A percentile compares a stretch with the other conserved stretches of the same genome.
Evolutionary conservation across 2,113 vertebrate genomes (phyloP).

Genomic region (Thermophis baileyi): DNA sequence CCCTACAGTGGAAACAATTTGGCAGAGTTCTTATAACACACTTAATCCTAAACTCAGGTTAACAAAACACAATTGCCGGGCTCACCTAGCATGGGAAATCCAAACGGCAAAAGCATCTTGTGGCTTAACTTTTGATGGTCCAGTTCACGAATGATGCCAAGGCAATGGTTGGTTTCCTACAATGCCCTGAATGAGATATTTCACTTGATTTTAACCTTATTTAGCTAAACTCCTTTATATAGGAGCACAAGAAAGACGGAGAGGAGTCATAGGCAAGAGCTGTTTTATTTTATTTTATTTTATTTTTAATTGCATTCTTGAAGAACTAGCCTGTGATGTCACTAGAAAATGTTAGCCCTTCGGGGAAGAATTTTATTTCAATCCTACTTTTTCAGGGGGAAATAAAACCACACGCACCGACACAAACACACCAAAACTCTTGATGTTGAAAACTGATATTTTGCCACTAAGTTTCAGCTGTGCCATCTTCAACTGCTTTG

Average conservation of each 20-base stretch:
- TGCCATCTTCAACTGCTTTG: not conserved
- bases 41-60: not conserved
- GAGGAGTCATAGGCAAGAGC: not conserved
- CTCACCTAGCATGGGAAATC: not conserved
- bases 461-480: not conserved
- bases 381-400: not conserved
- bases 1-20: not conserved
- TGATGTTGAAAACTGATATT: not conserved
- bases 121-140: not conserved
- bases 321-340: not conserved
- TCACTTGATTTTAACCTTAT: not conserved
- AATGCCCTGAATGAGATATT: not conserved
- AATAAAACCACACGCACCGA: not conserved
- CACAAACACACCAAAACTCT: not conserved
- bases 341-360: not conserved
- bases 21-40: not conserved
- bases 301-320: not conserved
- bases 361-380: not conserved
- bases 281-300: not conserved
- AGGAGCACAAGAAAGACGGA: not conserved
- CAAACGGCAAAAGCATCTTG: not conserved
- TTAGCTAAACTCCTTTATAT: not conserved
- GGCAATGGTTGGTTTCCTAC: not conserved
- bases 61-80: not conserved
- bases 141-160: not conserved